A percentile compares a stretch with the other conserved stretches of the same genome.
phyloP scores from a whole-genome alignment of 2,113 vertebrate species.

The Brachypteracias leptosomus region DNA sequence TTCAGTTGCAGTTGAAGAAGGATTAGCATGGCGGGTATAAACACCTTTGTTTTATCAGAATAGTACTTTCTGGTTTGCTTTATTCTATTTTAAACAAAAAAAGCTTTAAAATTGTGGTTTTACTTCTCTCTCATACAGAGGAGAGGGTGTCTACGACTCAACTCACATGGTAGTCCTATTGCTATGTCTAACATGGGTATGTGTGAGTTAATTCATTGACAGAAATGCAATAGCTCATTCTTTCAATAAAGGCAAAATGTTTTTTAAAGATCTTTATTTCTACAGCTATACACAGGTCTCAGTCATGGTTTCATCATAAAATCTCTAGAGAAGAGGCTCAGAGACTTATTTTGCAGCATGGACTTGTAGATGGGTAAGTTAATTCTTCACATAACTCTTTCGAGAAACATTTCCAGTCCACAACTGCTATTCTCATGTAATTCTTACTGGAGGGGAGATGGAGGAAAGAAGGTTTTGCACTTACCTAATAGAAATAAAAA shows the following conservation, averaged over 20 bases:
- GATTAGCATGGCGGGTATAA: constrained; percentile 92
- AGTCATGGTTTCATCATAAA: constrained; percentile 96
- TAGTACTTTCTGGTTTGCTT: neutral
- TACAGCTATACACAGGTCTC: constrained; percentile 88
- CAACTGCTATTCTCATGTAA: neutral
- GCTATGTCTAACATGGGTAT: constrained; percentile 83
- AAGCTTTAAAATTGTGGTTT: constrained; percentile 10
- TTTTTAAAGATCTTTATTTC: constrained; percentile 19
- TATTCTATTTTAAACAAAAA: neutral
- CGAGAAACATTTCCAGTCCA: neutral
- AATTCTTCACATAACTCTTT: neutral
- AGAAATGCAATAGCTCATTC: neutral
- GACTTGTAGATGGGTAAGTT: constrained; percentile 91
- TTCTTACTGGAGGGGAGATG: neutral
- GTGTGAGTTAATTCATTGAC: neutral
- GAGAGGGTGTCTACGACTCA: constrained; percentile 90
- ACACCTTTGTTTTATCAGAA: constrained; percentile 8
- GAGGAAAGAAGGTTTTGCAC: neutral
- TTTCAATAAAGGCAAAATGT: neutral
- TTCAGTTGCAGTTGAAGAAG: constrained; percentile 94
- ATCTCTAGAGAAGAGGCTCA: constrained; percentile 94
- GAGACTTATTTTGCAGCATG: constrained; percentile 90
- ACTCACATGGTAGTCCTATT: constrained; percentile 84
- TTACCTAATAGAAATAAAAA: neutral
- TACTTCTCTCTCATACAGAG: constrained; percentile 76